These are phyloP conservation scores for Platysteira castanea DNA, from an alignment of 2,113 vertebrate genomes.

Conservation along the genomic window DNA sequence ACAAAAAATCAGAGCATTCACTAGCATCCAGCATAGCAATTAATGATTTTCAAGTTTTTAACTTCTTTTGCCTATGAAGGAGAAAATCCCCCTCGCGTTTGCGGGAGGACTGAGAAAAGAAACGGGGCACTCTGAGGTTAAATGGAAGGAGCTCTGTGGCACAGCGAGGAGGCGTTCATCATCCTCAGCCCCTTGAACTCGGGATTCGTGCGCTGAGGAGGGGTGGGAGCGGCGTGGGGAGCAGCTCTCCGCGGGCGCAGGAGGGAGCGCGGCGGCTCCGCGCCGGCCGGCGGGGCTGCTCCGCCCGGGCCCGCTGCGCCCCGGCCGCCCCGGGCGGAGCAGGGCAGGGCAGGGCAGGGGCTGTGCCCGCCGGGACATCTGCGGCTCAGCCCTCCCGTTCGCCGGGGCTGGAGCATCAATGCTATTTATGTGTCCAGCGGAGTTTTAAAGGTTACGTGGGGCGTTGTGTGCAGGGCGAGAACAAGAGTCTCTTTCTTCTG, in stretches of 20 bases:
- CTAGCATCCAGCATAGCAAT: background rate
- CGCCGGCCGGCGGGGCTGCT: background rate
- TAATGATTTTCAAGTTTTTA: background rate
- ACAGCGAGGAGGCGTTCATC: background rate
- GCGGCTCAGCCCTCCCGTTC: background rate
- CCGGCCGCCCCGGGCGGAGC: background rate
- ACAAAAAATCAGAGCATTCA: background rate
- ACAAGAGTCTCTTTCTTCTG: conserved; percentile 24
- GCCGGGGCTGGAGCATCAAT: background rate
- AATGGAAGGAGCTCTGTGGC: background rate
- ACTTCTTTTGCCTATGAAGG: fast-evolving
- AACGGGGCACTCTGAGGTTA: fast-evolving
- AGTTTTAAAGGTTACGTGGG: background rate
- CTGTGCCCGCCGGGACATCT: background rate
- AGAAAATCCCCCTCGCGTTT: background rate
- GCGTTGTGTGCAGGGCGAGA: background rate
- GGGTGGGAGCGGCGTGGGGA: background rate
- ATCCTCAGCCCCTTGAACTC: fast-evolving
- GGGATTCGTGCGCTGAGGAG: fast-evolving
- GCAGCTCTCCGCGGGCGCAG: background rate
- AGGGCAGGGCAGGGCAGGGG: background rate
- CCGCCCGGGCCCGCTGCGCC: too few species aligned
- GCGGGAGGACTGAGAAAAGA: background rate
- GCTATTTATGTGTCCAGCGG: background rate
- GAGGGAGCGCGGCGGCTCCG: background rate